phyloP scores from a whole-genome alignment of 2,797 vertebrate species.

The Eospalax fontanierii region DNA sequence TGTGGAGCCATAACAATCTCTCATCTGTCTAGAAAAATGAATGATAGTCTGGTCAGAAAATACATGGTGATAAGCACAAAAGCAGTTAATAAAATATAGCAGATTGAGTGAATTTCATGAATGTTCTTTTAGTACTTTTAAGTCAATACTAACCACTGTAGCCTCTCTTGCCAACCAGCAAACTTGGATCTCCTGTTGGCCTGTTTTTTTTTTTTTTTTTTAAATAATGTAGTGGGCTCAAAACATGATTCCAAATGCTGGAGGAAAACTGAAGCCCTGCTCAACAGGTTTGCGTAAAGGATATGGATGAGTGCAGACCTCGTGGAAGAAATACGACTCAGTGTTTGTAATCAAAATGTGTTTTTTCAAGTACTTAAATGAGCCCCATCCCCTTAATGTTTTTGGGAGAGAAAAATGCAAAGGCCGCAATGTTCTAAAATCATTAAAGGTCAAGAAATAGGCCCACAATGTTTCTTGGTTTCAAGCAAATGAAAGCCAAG shows the following conservation, averaged over 20 bases:
- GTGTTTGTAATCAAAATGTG: constrained; percentile 42
- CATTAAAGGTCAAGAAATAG: background rate
- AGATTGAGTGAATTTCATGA: constrained; percentile 10
- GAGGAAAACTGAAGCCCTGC: background rate
- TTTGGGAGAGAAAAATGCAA: background rate
- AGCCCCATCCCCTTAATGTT: constrained; percentile 1
- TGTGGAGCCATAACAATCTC: constrained; percentile 30
- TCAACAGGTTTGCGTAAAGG: background rate
- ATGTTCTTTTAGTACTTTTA: constrained; percentile 22
- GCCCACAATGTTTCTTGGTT: background rate
- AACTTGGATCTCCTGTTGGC: background rate
- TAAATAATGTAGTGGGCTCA: constrained; percentile 13
- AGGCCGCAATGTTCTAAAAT: constrained; percentile 1
- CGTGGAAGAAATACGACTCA: background rate
- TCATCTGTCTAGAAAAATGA: background rate
- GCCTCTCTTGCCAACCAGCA: background rate
- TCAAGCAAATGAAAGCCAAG: constrained; percentile 1
- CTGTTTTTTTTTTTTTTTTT: background rate
- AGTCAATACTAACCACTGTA: background rate
- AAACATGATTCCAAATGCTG: background rate
- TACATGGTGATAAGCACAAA: constrained; percentile 12
- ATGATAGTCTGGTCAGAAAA: constrained; percentile 16
- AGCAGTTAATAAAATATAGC: background rate
- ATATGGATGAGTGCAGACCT: background rate
- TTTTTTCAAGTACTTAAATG: constrained; percentile 29